Conservation (phyloP, 1,140 invertebrate species). For the Schlechtendalia chinensis region DNA sequence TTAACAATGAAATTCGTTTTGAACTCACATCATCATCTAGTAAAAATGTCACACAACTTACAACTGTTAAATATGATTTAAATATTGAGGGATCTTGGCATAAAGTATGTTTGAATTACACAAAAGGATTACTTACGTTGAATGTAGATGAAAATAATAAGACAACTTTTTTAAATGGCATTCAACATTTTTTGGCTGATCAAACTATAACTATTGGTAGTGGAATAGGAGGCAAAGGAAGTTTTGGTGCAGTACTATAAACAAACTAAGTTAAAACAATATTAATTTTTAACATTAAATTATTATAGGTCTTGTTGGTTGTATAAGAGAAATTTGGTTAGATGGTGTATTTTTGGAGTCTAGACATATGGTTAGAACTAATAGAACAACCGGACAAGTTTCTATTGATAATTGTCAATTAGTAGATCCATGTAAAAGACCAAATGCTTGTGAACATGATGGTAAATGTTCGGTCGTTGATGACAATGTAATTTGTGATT, state of each 20-base stretch:
- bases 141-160: slow-evolving; percentile 66
- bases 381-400: slow-evolving; percentile 72
- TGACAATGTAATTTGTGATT: slow-evolving; percentile 83
- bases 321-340: slow-evolving; percentile 83
- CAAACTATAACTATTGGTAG: slow-evolving; percentile 43
- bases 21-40: slow-evolving; percentile 69
- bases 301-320: slow-evolving; percentile 75
- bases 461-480: slow-evolving; percentile 86
- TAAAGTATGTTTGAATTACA: slow-evolving; percentile 57
- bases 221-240: slow-evolving; percentile 41
- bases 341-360: slow-evolving; percentile 72
- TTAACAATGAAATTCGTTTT: slow-evolving; percentile 79
- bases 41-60: slow-evolving; percentile 71
- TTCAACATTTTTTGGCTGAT: slow-evolving; percentile 46
- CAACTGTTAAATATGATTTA: slow-evolving; percentile 75
- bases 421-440: slow-evolving; percentile 82
- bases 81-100: slow-evolving; percentile 62
- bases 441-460: slow-evolving; percentile 87
- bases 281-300: background rate
- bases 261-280: background rate
- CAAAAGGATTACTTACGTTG: slow-evolving; percentile 69
- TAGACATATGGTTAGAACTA: slow-evolving; percentile 77
- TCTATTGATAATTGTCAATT: slow-evolving; percentile 88
- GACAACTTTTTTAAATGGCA: slow-evolving; percentile 53
- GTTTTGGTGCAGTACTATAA: slow-evolving; percentile 2